Percentiles rank a stretch among this genome's conserved stretches.
Evolutionary conservation across 2,113 vertebrate genomes (phyloP).

Genomic region (Cephalopterus ornatus): DNA sequence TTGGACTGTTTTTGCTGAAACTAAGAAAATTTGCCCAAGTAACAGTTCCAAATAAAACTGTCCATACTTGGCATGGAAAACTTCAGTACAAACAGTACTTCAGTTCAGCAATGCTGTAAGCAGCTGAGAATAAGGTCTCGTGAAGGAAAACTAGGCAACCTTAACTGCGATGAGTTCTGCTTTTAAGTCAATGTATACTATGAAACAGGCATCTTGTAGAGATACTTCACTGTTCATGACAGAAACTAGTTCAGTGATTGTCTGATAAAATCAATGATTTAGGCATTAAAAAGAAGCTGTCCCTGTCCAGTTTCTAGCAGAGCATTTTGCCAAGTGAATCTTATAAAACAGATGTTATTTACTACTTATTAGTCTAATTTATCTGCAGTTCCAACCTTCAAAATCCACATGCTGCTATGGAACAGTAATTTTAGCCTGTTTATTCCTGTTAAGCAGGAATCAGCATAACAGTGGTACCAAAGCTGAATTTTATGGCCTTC

Average conservation of each 20-base stretch:
- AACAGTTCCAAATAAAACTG: slow-evolving; percentile 10
- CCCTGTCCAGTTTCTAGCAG: neutral
- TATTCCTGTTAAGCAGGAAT: neutral
- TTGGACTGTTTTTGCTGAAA: slow-evolving; percentile 13
- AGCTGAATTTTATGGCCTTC: neutral
- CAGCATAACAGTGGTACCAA: neutral
- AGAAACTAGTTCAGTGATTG: neutral
- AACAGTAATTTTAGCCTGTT: neutral
- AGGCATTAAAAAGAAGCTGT: neutral
- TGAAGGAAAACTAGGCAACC: neutral
- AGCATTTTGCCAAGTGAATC: neutral
- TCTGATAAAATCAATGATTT: neutral
- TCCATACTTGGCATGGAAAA: slow-evolving; percentile 66
- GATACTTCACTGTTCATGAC: neutral
- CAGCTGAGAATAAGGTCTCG: slow-evolving; percentile 1
- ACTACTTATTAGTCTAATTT: neutral
- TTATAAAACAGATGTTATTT: neutral
- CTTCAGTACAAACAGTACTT: slow-evolving; percentile 25
- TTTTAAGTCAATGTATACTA: neutral
- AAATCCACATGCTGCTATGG: neutral
- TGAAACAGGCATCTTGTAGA: neutral
- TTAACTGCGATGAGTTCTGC: neutral
- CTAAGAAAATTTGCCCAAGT: slow-evolving; percentile 11
- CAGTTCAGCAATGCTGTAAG: neutral
- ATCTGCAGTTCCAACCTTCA: neutral